A percentile compares a stretch with the other conserved stretches of the same genome.
phyloP scores from a whole-genome alignment of 1,140 invertebrate genomes.

The Andricus grossulariae region DNA sequence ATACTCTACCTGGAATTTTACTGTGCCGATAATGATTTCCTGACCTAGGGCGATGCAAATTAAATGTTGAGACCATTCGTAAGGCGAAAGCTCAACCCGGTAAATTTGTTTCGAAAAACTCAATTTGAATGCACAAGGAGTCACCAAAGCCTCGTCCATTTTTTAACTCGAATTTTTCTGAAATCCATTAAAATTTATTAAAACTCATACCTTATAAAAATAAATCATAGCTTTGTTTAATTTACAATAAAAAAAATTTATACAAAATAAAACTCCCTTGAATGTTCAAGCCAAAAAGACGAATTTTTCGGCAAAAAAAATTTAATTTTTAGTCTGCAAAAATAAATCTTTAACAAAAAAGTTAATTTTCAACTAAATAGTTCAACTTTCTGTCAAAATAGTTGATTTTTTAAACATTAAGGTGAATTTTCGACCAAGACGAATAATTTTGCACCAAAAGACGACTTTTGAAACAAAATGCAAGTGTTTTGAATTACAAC shows the following conservation, averaged over 20 bases:
- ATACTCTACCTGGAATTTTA: slow-evolving; percentile 73
- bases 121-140: slow-evolving; percentile 66
- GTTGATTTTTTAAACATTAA: too few relatives aligned
- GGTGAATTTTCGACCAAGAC: too few relatives aligned
- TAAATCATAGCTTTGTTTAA: neutral
- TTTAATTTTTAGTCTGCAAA: too few relatives aligned
- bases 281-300: too few relatives aligned
- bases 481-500: too few relatives aligned
- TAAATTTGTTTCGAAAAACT: slow-evolving; percentile 71
- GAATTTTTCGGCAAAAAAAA: too few relatives aligned
- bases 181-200: neutral
- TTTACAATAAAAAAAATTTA: too few relatives aligned
- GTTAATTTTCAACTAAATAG: too few relatives aligned
- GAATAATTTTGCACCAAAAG: too few relatives aligned
- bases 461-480: too few relatives aligned
- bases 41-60: slow-evolving; percentile 73
- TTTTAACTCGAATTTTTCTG: neutral
- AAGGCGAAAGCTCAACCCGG: slow-evolving; percentile 75
- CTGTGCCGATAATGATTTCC: slow-evolving; percentile 69
- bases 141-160: slow-evolving; percentile 70
- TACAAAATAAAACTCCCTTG: neutral
- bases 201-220: neutral
- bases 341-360: too few relatives aligned
- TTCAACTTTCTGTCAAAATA: too few relatives aligned
- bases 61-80: slow-evolving; percentile 75